phyloP scores from a whole-genome alignment of 2,888 invertebrate species.

The Spilarctia lutea region DNA sequence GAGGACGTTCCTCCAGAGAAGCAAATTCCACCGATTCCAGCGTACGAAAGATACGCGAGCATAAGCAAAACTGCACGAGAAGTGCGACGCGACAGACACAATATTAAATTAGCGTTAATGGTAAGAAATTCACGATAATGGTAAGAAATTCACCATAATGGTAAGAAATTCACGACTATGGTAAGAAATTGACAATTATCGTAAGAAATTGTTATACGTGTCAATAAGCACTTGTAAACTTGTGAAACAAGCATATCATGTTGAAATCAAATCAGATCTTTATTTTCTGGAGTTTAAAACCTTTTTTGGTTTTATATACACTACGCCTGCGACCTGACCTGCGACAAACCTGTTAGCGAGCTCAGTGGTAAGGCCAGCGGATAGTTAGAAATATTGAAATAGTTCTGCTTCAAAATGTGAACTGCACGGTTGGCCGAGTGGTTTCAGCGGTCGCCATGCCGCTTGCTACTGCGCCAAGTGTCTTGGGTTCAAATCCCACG shows the following conservation, averaged over 20 bases:
- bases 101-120: conserved; percentile 68
- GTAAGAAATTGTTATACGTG: conserved; percentile 4
- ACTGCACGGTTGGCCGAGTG: no score
- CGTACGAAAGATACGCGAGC: conserved; percentile 76
- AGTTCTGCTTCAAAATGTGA: no score
- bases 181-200: no score
- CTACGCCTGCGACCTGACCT: no score
- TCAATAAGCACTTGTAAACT: neutral
- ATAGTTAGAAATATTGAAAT: no score
- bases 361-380: no score
- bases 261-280: neutral
- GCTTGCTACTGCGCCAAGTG: no score
- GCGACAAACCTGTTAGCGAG: no score
- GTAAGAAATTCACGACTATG: no score
- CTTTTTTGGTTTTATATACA: neutral
- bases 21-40: conserved; percentile 74
- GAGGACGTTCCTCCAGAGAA: conserved; percentile 78
- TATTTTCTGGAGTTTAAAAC: neutral
- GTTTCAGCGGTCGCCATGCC: no score
- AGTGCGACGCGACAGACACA: conserved; percentile 74
- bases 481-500: no score
- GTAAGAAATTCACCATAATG: no score
- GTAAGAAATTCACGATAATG: conserved; percentile 44
- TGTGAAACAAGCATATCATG: neutral
- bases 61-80: conserved; percentile 77